phyloP scores from a whole-genome alignment of 2,797 vertebrate genomes.

The Labroides dimidiatus region DNA sequence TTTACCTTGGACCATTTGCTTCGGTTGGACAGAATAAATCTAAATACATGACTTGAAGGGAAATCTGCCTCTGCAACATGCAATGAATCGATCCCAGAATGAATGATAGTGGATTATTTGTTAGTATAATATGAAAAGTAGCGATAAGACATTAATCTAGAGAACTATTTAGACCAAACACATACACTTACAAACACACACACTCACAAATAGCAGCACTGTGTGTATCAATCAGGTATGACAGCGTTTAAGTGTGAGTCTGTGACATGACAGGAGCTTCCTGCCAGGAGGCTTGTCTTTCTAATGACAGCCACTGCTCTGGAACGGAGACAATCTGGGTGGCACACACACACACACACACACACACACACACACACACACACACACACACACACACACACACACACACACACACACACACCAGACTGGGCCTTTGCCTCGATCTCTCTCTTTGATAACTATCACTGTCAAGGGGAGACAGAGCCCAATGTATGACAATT shows the following conservation, averaged over 20 bases:
- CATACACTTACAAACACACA: slow-evolving; percentile 8
- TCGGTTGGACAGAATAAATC: slow-evolving; percentile 1
- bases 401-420: slow-evolving; percentile 12
- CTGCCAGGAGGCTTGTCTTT: slow-evolving; percentile 88
- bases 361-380: slow-evolving; percentile 45
- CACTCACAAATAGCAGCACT: slow-evolving; percentile 22
- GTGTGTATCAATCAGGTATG: slow-evolving; percentile 87
- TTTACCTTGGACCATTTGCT: slow-evolving; percentile 8
- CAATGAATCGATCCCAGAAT: slow-evolving; percentile 17
- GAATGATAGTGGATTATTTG: slow-evolving; percentile 10
- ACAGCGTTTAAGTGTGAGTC: slow-evolving; percentile 85
- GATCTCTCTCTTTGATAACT: slow-evolving; percentile 87
- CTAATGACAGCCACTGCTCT: slow-evolving; percentile 88
- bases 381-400: slow-evolving; percentile 36
- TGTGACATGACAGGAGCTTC: slow-evolving; percentile 83
- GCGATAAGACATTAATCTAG: slow-evolving; percentile 16
- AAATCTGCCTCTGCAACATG: slow-evolving; percentile 5
- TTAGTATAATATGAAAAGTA: slow-evolving; percentile 30
- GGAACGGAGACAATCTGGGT: slow-evolving; percentile 79
- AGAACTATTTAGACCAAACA: slow-evolving; percentile 20
- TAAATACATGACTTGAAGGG: slow-evolving; percentile 7
- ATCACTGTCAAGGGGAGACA: slow-evolving; percentile 87
- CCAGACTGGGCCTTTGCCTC: slow-evolving; percentile 61
- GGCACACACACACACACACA: slow-evolving; percentile 53
- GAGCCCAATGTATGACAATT: slow-evolving; percentile 89